These are phyloP conservation scores for Meloidogyne hapla DNA, from an alignment of 1,140 invertebrate genomes.

Conservation along the genomic window DNA sequence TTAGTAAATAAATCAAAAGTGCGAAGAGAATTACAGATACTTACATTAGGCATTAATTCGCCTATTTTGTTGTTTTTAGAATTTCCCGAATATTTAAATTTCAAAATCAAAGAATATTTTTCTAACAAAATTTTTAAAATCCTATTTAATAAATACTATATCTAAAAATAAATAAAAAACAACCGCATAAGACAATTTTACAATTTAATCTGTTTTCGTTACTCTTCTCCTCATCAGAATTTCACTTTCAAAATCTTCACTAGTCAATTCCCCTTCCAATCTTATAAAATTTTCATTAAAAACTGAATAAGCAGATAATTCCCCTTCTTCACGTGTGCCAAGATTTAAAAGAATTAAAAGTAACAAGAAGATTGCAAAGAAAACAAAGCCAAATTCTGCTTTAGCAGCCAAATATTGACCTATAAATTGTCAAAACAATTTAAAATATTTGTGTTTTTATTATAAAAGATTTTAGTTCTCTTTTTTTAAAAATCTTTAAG, in stretches of 20 bases:
- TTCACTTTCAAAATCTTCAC: constrained; percentile 89
- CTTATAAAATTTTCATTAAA: constrained; percentile 90
- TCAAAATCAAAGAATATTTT: too few relatives aligned
- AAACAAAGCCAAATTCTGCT: constrained; percentile 84
- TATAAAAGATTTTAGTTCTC: too few relatives aligned
- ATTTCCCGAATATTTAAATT: too few relatives aligned
- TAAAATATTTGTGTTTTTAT: not conserved
- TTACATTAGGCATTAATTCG: too few relatives aligned
- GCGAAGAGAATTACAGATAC: too few relatives aligned
- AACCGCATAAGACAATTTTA: not conserved
- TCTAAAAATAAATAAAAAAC: not conserved
- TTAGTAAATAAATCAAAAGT: constrained; percentile 1
- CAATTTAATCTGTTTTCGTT: not conserved
- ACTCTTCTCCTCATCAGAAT: constrained; percentile 65
- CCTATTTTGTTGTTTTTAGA: too few relatives aligned
- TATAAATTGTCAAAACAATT: too few relatives aligned
- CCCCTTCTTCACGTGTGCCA: constrained; percentile 72
- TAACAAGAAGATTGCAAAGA: constrained; percentile 77
- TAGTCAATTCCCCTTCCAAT: constrained; percentile 86
- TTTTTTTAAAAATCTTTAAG: too few relatives aligned
- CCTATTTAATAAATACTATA: too few relatives aligned
- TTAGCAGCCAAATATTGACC: constrained; percentile 44
- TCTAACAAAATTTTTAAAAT: too few relatives aligned
- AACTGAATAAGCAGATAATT: constrained; percentile 89
- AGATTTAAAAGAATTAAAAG: constrained; percentile 82